These are phyloP conservation scores for Asbolus verrucosus DNA, from an alignment of 1,140 invertebrate genomes.

Conservation along the genomic window DNA sequence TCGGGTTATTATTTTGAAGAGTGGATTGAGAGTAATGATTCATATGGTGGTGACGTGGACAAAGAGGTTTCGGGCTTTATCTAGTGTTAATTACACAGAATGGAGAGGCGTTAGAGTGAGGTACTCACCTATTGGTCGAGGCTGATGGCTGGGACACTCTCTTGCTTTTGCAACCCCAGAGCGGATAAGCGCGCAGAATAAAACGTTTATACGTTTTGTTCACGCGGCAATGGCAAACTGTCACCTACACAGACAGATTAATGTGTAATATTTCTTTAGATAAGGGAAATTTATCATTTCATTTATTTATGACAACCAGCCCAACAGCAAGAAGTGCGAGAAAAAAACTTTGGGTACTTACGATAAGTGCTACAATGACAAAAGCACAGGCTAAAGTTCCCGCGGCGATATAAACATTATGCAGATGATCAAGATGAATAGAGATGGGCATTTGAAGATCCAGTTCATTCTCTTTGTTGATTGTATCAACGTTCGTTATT, in stretches of 20 bases:
- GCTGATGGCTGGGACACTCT: constrained; percentile 66
- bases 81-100: constrained; percentile 58
- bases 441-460: constrained; percentile 69
- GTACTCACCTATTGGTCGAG: constrained; percentile 53
- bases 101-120: constrained; percentile 51
- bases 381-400: constrained; percentile 78
- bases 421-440: constrained; percentile 76
- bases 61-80: constrained; percentile 45
- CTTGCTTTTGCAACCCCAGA: constrained; percentile 59
- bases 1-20: constrained; percentile 33
- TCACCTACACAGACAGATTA: constrained; percentile 66
- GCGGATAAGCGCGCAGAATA: constrained; percentile 64
- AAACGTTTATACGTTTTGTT: constrained; percentile 77
- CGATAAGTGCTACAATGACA: constrained; percentile 76
- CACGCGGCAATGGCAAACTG: constrained; percentile 77
- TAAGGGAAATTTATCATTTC: constrained; percentile 34
- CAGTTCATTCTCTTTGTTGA: constrained; percentile 63
- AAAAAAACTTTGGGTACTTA: constrained; percentile 65
- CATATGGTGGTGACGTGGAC: constrained; percentile 48
- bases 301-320: constrained; percentile 29
- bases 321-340: constrained; percentile 14
- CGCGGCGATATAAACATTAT: constrained; percentile 80
- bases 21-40: constrained; percentile 42
- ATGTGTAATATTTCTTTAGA: constrained; percentile 39
- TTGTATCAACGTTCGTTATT: constrained; percentile 68